Base-by-base conservation (phyloP, 2,888 invertebrate species). In the Zygothrica quintamaculata region DNA sequence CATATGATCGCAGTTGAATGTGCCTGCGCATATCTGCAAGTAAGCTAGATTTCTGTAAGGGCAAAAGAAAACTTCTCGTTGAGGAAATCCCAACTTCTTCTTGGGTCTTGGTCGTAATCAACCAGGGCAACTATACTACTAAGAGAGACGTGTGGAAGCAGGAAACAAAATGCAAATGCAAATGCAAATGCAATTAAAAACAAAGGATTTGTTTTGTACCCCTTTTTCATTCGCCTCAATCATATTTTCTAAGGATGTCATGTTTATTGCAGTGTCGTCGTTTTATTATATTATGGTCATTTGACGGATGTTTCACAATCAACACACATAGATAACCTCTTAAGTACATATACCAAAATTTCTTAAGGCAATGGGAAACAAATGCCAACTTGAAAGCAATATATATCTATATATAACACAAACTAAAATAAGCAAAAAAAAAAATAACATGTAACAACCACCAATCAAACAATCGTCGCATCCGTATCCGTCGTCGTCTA, bases 321-420 rank as follows among this genome's bases (percentile, higher is more conserved):
- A 59, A 74, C 55, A 56, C 40, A 53, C 48, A 60, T 18, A 11
- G 18, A 51, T 26, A 50, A 13, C 16, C 11, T 8, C 39, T 53
- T 40, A 53, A 60, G 51, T 56, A 53, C 59, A 74, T 62, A 60
- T 77, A 77, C 74, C 84, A 77, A 81, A 79, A 86, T 81, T 86
- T 71, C 58, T 82, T 77, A 71, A 77, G 87, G 87, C 82, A 84
- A 87, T 74, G 82, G 84, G 87, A 84, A 84, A 72, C 84, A 84
- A 81, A 87, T 87, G 87, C 87, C 84, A 87, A 78, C 71, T 86
- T 84, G 74, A 84, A 84, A 79, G 86, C 80, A 74, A 79, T 74
- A 76, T 67, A 73, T 52, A 22, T n/a, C n/a, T n/a, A n/a, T n/a
- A 22, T 22, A 22, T 22, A 22, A 22, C 18, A 22, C 18, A 66